Conservation (phyloP, 2,113 vertebrate genomes). For the Cranoglanis bouderius region DNA sequence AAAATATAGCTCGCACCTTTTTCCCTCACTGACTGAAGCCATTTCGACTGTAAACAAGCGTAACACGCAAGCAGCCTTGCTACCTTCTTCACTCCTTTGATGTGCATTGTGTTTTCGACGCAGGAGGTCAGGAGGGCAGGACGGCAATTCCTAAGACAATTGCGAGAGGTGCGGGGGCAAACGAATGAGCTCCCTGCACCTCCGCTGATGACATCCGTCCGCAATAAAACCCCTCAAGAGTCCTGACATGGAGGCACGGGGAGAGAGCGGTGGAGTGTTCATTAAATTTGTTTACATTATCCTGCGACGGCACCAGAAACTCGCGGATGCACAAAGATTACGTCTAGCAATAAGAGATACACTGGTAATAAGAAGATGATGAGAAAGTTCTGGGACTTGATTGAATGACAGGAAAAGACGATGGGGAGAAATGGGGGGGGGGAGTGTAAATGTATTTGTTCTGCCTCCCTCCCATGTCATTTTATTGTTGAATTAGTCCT, state of each 20-base stretch:
- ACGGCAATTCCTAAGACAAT: conserved; percentile 19
- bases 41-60: background rate
- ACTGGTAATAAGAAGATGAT: conserved; percentile 48
- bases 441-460: background rate
- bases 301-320: conserved; percentile 23
- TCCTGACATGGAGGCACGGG: background rate
- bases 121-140: conserved; percentile 21
- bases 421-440: too few relatives aligned
- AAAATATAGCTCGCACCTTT: background rate
- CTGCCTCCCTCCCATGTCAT: conserved; percentile 12
- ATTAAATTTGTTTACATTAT: conserved; percentile 56
- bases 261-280: conserved; percentile 13
- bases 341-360: conserved; percentile 42
- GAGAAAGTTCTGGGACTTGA: conserved; percentile 41
- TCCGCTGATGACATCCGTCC: conserved; percentile 32
- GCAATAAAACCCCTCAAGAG: conserved; percentile 35
- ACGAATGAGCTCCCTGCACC: conserved; percentile 14
- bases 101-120: background rate
- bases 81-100: background rate
- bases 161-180: conserved; percentile 8
- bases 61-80: background rate
- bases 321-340: conserved; percentile 4
- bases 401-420: conserved; percentile 21
- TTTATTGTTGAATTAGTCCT: conserved; percentile 34
- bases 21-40: background rate